phyloP scores from a whole-genome alignment of 2,113 vertebrate species.

The Cyanoderma ruficeps region DNA sequence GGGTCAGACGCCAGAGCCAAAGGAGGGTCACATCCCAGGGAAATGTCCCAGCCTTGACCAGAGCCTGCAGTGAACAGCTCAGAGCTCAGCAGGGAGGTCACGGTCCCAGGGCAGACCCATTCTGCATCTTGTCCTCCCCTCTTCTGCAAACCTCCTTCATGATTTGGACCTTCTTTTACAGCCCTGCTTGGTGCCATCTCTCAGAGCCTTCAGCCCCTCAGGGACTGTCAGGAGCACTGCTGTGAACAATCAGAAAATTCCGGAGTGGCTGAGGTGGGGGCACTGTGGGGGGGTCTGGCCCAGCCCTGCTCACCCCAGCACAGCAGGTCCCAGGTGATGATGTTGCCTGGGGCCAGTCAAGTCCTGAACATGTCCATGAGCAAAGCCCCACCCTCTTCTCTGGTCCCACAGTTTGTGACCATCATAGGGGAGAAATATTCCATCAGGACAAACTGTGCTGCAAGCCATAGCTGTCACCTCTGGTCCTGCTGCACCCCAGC shows the following conservation, averaged over 20 bases:
- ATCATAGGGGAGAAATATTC: fast-evolving
- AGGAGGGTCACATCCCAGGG: not conserved
- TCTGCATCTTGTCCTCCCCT: not conserved
- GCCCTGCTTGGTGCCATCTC: too few relatives aligned
- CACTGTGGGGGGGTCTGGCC: too few relatives aligned
- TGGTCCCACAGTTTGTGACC: not conserved
- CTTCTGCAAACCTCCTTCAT: not conserved
- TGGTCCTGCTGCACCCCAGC: not conserved
- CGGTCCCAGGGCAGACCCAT: not conserved
- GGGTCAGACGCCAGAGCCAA: fast-evolving
- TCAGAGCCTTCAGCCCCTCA: not conserved
- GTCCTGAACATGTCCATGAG: not conserved
- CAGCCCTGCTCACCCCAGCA: not conserved
- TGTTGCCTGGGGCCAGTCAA: not conserved
- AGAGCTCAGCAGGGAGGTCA: not conserved
- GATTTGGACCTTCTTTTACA: not conserved
- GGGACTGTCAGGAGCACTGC: not conserved
- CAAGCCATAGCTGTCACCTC: not conserved
- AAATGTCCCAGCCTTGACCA: not conserved
- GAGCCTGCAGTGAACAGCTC: not conserved
- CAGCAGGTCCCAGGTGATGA: fast-evolving
- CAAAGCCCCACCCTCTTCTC: fast-evolving
- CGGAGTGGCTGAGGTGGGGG: not conserved
- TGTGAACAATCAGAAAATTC: not conserved
- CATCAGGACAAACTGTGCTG: not conserved